These are phyloP conservation scores for Orius laevigatus DNA, from an alignment of 1,140 invertebrate genomes.

Conservation along the genomic window DNA sequence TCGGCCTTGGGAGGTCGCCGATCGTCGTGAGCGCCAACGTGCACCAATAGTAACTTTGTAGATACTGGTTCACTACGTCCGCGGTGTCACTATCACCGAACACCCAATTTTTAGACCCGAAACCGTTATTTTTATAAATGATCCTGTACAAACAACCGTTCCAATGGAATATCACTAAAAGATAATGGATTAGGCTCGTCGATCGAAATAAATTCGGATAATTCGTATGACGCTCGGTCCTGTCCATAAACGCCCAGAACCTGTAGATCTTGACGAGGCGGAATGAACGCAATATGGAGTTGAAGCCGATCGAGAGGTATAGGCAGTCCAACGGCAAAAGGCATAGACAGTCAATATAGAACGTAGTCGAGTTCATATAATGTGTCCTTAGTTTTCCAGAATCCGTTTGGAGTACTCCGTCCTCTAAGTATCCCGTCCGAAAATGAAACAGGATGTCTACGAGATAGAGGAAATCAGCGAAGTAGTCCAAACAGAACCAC, in stretches of 20 bases:
- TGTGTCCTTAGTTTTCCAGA: conserved; percentile 81
- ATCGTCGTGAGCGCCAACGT: conserved; percentile 89
- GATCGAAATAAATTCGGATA: conserved; percentile 96
- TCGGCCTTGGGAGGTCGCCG: conserved; percentile 53
- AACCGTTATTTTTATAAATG: conserved; percentile 85
- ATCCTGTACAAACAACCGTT: conserved; percentile 96
- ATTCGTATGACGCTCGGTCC: conserved; percentile 95
- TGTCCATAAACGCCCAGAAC: conserved; percentile 97
- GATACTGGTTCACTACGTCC: conserved; percentile 84
- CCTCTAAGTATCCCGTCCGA: conserved; percentile 88
- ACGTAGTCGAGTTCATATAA: conserved; percentile 97
- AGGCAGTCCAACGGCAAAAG: conserved; percentile 93
- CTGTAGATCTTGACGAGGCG: conserved; percentile 92
- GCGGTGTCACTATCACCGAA: conserved; percentile 64
- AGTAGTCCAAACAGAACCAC: conserved; percentile 95
- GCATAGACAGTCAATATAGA: conserved; percentile 97
- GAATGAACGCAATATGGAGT: conserved; percentile 90
- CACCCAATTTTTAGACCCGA: conserved; percentile 81
- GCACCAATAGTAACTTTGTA: conserved; percentile 97
- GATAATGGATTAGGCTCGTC: conserved; percentile 80
- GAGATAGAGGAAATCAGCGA: conserved; percentile 89
- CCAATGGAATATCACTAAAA: conserved; percentile 98
- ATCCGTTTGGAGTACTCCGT: conserved; percentile 92
- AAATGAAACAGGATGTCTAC: conserved; percentile 95
- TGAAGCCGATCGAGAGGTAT: conserved; percentile 94